Base-by-base conservation (phyloP, 92 coral and sea anemone genomes). In the Palythoa grandiflora region DNA sequence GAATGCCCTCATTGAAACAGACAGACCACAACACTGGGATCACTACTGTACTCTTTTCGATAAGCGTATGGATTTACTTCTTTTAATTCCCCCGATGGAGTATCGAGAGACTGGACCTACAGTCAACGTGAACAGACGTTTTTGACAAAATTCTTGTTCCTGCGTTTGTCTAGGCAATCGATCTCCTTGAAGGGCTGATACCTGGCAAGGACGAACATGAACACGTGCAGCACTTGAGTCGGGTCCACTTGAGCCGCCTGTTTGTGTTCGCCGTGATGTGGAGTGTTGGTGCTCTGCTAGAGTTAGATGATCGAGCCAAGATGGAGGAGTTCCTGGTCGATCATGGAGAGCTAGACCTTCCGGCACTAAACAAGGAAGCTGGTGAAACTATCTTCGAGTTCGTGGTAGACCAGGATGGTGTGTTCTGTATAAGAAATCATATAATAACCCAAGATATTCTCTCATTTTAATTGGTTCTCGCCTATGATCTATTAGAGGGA, bases 271-370 rank as follows among this genome's bases (percentile, higher is more conserved):
- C 98, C 54, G 59, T 95, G 77, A 95, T 95, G 98, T 95, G 98
- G 98, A 94, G 98, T 21, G 96, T 93, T n/a, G 98, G 98, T 21
- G 98, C 98, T 9, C 75, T 95, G 59, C 92, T 95, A 15, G 98
- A 95, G 77, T 79, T 95, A 71, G 98, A 95, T 1, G 98, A 90
- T 60, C 96, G 98, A 36, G 92, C 94, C 70, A 95, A 95, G 91
- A 95, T 93, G 98, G 96, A 95, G 83, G 93, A 91, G 68, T 95
- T 93, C 75, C 96, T 95, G 35, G 71, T 93, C 10, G 77, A 88
- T 3, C 96, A 89, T 19, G 92, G 94, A 68, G 73, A 89, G 55
- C 81, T 95, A 20, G 91, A 94, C 38, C 88, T 95, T 52, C 98
- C 98, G 37, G 83, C 65, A 12, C 61, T 91, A 21, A 88, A 83